Evolutionary conservation across 2,113 vertebrate genomes (phyloP).

Genomic region (Dasypus novemcinctus): DNA sequence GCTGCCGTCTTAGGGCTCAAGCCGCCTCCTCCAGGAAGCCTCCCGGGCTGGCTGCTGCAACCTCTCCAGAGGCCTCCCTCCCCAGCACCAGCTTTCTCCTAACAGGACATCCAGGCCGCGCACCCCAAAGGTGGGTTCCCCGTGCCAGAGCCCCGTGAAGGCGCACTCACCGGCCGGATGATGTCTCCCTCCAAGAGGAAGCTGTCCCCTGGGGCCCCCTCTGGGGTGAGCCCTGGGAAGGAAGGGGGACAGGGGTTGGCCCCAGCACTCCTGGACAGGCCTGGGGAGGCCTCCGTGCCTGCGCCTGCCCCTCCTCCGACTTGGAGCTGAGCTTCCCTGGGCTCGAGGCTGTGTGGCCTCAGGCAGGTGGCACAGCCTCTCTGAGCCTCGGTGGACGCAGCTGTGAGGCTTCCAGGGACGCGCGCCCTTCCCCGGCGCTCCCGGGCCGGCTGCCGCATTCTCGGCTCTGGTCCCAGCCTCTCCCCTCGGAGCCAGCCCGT

Average conservation of each 20-base stretch:
- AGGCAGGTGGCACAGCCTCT: not conserved
- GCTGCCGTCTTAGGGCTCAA: not conserved
- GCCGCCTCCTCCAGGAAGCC: not conserved
- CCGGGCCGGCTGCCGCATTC: accelerated
- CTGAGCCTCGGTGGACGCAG: not conserved
- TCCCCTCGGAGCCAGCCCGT: not conserved
- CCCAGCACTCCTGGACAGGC: not conserved
- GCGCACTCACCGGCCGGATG: slow-evolving; percentile 65
- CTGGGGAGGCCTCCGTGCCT: not conserved
- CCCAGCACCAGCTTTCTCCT: not conserved
- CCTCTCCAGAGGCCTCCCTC: not conserved
- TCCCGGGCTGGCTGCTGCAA: not conserved
- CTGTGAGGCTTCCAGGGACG: not conserved
- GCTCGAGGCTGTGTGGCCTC: not conserved
- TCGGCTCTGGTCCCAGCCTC: not conserved
- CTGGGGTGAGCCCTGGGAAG: slow-evolving; percentile 67
- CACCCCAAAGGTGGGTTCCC: not conserved
- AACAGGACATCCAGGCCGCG: not conserved
- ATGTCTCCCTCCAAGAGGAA: slow-evolving; percentile 79
- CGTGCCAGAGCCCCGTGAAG: accelerated
- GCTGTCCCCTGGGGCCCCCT: slow-evolving; percentile 67
- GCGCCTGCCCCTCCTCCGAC: not conserved
- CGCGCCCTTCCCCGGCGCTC: not conserved
- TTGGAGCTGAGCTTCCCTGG: not conserved
- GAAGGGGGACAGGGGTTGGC: not conserved